Evolutionary conservation across 1,140 invertebrate species (phyloP).

Genomic region (Eumeta japonica): DNA sequence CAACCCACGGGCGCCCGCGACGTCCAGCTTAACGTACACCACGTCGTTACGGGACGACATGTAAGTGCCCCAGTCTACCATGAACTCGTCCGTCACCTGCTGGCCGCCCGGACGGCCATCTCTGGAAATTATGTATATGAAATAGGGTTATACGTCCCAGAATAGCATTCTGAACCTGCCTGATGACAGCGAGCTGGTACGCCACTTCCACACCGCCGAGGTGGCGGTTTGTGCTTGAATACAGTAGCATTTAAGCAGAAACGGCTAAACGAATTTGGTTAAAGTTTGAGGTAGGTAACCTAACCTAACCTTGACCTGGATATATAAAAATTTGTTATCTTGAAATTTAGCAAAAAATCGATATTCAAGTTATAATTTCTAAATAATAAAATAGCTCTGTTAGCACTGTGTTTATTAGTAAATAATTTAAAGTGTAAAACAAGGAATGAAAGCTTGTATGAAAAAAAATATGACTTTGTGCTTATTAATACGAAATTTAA

Average conservation of each 20-base stretch:
- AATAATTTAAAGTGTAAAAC: too few relatives aligned
- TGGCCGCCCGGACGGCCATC: conserved; percentile 89
- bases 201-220: conserved; percentile 85
- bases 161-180: conserved; percentile 48
- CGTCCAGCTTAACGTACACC: conserved; percentile 86
- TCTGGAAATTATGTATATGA: conserved; percentile 64
- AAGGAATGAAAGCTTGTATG: too few relatives aligned
- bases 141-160: background rate
- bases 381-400: too few relatives aligned
- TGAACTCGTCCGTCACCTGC: conserved; percentile 81
- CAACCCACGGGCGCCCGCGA: conserved; percentile 79
- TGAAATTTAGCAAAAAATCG: too few relatives aligned
- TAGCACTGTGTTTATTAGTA: too few relatives aligned
- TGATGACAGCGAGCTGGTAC: conserved; percentile 83
- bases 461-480: too few relatives aligned
- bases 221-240: conserved; percentile 40
- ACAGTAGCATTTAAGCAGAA: background rate
- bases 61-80: conserved; percentile 88
- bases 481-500: too few relatives aligned
- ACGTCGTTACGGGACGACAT: conserved; percentile 89
- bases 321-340: too few relatives aligned
- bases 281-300: background rate
- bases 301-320: too few relatives aligned
- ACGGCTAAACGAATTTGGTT: background rate
- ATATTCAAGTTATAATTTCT: too few relatives aligned